These are phyloP conservation scores for Zygogramma bicolorata DNA, from an alignment of 2,888 invertebrate genomes.

Conservation along the genomic window DNA sequence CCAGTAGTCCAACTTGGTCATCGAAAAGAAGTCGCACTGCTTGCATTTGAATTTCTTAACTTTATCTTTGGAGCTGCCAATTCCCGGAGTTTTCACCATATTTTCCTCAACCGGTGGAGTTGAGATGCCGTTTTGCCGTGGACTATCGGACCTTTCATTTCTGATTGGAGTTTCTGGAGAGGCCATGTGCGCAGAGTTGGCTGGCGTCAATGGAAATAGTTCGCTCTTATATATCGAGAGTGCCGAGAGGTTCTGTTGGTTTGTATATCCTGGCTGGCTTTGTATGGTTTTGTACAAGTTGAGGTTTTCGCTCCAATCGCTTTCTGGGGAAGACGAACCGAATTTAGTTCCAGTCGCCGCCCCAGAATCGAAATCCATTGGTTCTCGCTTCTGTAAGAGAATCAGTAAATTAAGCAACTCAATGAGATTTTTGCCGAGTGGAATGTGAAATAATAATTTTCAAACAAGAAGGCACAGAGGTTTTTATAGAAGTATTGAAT, in stretches of 20 bases:
- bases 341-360: constrained; percentile 74
- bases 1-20: not conserved
- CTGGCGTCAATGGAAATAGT: too few species aligned
- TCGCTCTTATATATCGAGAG: constrained; percentile 64
- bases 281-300: constrained; percentile 28
- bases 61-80: not conserved
- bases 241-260: constrained; percentile 59
- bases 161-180: too few species aligned
- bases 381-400: constrained; percentile 72
- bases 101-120: too few species aligned
- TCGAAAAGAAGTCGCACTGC: not conserved
- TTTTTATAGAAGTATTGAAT: too few species aligned
- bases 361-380: constrained; percentile 62
- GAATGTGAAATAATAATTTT: too few species aligned
- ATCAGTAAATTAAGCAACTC: too few species aligned
- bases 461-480: too few species aligned
- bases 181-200: too few species aligned
- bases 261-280: constrained; percentile 19
- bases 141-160: too few species aligned
- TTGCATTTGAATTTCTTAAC: not conserved
- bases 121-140: too few species aligned
- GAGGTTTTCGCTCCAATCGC: constrained; percentile 62
- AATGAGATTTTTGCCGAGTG: too few species aligned
- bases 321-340: constrained; percentile 73
- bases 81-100: too few species aligned